Base-by-base conservation (phyloP, 2,888 invertebrate species). In the Idaea aversata region DNA sequence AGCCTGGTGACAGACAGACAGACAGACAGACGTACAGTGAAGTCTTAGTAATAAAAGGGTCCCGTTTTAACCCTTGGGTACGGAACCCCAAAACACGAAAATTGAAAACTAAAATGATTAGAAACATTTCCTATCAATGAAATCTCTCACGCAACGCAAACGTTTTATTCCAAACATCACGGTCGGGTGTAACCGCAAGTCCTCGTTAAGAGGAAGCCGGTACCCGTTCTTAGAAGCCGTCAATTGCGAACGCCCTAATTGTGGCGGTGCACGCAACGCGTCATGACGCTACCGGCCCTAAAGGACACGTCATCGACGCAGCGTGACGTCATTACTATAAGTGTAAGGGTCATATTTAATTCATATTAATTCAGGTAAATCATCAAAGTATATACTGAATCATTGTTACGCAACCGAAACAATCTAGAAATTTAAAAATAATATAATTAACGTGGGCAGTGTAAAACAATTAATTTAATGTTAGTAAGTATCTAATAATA, bases 271-370 rank as follows among this genome's bases (percentile, higher is more conserved):
- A 81, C 78, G 79, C 77, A 74, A 74, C 66, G 74, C 68, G 76
- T 78, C 76, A 77, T 75, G 66, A 71, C 36, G 67, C 38, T 25
- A 65, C 68, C 61, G 65, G 62, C 65, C 47, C 38, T 34, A 65
- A 5, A 34, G 61, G 75, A 70, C 76, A 72, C 80, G 83, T 82
- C 82, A 80, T 67, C 74, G 80, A 73, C 78, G 77, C 79, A 79
- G 74, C 47, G 71, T 83, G 80, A 80, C 81, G 81, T 84, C 85
- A 84, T 62, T 70, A 63, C 57, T 13, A 59, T 34, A 59, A 59
- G 58, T 25, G 1, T 25, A 59, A 15, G 15, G 59, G 25, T 15
- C 47, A 47, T 47, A 4, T 13, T 13, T 5, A 10, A 7, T 13
- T 47, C 47, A 7, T 47, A 38, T 4, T 2, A 47, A 10, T 47